These are phyloP conservation scores for Leptarthrus brevirostris DNA, from an alignment of 2,888 invertebrate genomes.

Conservation along the genomic window DNA sequence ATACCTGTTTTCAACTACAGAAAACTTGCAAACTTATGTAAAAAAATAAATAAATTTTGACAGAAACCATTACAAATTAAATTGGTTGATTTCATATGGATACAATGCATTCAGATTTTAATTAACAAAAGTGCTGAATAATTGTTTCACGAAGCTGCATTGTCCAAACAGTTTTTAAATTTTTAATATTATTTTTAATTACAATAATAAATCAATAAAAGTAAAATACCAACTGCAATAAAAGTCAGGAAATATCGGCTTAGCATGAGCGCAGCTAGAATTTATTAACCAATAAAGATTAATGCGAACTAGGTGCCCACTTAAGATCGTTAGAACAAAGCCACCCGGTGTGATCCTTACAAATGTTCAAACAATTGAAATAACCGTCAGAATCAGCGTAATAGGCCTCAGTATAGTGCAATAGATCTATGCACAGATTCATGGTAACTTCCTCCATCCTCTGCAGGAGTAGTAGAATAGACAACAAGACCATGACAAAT, in stretches of 20 bases:
- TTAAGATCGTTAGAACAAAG: constrained; percentile 5
- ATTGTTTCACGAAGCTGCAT: no score
- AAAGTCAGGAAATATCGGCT: not conserved
- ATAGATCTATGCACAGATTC: not conserved
- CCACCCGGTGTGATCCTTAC: constrained; percentile 25
- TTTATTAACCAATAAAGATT: constrained; percentile 10
- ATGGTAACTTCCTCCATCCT: not conserved
- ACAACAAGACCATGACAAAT: constrained; percentile 25
- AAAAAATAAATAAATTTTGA: no score
- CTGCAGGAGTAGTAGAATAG: not conserved
- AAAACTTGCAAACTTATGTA: no score
- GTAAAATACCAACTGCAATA: not conserved
- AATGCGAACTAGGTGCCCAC: constrained; percentile 8
- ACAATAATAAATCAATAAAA: not conserved
- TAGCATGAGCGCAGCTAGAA: not conserved
- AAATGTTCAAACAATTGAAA: constrained; percentile 12
- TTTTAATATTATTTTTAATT: not conserved
- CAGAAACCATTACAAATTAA: no score
- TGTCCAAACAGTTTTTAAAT: no score
- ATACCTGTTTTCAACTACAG: no score
- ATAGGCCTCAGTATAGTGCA: not conserved
- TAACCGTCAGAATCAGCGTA: constrained; percentile 1
- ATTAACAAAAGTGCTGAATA: no score
- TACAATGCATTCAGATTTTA: no score
- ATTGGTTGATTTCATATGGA: no score